Evolutionary conservation across 1,140 invertebrate species (phyloP).

Genomic region (Eubasilissa regina): DNA sequence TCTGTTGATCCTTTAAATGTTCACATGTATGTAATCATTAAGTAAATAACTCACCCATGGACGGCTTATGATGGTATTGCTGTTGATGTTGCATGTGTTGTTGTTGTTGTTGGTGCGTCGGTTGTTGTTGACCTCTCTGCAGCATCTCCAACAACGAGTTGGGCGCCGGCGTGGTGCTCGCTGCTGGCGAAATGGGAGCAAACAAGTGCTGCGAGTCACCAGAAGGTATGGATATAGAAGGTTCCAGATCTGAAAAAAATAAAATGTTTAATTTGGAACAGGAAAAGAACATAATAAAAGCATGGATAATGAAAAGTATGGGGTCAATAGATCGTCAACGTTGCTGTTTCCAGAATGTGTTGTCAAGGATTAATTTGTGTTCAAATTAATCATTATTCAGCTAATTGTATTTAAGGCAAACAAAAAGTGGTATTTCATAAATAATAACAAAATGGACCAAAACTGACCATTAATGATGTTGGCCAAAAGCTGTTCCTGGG

Average conservation of each 20-base stretch:
- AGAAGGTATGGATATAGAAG: slow-evolving; percentile 71
- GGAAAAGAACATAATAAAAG: no score
- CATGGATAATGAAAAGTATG: neutral
- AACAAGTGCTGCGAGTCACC: slow-evolving; percentile 73
- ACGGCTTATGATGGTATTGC: slow-evolving; percentile 21
- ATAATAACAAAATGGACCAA: neutral
- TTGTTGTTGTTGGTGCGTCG: slow-evolving; percentile 35
- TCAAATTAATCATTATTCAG: no score
- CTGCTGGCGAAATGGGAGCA: slow-evolving; percentile 76
- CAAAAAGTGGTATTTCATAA: no score
- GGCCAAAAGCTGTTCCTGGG: slow-evolving; percentile 64
- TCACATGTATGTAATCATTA: no score
- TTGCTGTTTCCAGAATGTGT: no score
- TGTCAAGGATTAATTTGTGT: no score
- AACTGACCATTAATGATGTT: slow-evolving; percentile 73
- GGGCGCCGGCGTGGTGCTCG: slow-evolving; percentile 62
- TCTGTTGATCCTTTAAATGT: no score
- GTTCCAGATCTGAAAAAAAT: slow-evolving; percentile 61
- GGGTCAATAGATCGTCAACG: neutral
- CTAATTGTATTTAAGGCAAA: no score
- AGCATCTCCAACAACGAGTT: slow-evolving; percentile 73
- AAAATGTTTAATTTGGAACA: no score
- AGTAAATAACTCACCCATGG: slow-evolving; percentile 50
- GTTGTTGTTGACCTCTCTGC: slow-evolving; percentile 67
- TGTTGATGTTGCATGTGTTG: slow-evolving; percentile 32